phyloP scores from a whole-genome alignment of 1,140 invertebrate species.

The Trichomalopsis sarcophagae region DNA sequence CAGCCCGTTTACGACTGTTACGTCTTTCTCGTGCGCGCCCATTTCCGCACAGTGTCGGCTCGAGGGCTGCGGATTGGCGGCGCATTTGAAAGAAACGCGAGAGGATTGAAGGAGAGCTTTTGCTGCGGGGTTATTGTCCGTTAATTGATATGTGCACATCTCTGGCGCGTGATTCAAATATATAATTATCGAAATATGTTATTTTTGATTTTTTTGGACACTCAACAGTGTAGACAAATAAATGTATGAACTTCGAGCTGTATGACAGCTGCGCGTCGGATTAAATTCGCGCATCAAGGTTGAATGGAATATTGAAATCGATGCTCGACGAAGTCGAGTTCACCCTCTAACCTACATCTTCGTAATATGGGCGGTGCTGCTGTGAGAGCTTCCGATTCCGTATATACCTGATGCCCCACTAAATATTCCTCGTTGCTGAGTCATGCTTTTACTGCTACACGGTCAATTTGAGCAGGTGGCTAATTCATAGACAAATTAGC shows the following conservation, averaged over 20 bases:
- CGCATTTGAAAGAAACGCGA: background rate
- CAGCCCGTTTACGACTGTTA: background rate
- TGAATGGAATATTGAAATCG: background rate
- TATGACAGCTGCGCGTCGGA: no score
- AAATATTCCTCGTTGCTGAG: background rate
- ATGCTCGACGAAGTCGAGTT: background rate
- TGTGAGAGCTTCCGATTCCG: background rate
- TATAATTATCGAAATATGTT: no score
- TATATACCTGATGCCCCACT: background rate
- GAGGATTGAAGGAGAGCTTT: background rate
- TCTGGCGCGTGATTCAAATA: no score
- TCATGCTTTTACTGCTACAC: background rate
- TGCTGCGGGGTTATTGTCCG: background rate
- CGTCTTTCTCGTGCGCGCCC: background rate
- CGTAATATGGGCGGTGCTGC: background rate
- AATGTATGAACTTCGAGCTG: no score
- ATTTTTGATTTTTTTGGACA: no score
- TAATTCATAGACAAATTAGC: background rate
- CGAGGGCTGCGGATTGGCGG: background rate
- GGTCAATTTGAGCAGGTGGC: constrained; percentile 6
- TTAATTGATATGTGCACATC: no score
- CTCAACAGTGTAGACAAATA: no score
- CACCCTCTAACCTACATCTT: background rate
- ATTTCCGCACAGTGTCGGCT: background rate
- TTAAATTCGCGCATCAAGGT: no score